These are phyloP conservation scores for Noctua janthe DNA, from an alignment of 2,888 invertebrate genomes.

Conservation along the genomic window DNA sequence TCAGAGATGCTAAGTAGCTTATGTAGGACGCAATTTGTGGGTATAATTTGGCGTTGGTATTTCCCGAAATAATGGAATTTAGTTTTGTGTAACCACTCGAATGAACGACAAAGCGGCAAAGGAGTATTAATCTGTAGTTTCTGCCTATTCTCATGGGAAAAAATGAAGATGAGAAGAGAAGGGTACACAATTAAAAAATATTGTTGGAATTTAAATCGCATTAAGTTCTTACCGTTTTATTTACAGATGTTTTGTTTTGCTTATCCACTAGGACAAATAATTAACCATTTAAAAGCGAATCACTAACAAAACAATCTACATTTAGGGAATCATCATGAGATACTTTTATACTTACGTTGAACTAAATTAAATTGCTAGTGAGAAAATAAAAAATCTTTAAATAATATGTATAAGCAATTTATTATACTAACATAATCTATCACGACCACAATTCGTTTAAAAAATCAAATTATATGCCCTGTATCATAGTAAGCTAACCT, in stretches of 20 bases:
- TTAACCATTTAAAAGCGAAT: constrained; percentile 25
- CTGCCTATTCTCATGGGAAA: not conserved
- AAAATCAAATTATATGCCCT: not conserved
- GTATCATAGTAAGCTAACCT: too few species aligned
- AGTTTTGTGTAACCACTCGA: not conserved
- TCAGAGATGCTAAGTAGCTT: constrained; percentile 11
- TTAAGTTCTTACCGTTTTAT: constrained; percentile 53
- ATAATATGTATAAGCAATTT: not conserved
- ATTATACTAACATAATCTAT: not conserved
- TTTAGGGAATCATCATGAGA: constrained; percentile 6
- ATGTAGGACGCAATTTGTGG: not conserved
- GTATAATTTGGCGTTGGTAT: not conserved
- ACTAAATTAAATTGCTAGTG: constrained; percentile 58
- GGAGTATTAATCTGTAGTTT: too few species aligned
- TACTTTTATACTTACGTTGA: constrained; percentile 46
- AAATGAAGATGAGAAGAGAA: accelerated
- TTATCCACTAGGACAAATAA: constrained; percentile 58
- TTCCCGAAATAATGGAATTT: not conserved
- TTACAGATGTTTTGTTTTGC: constrained; percentile 50
- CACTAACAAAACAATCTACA: not conserved
- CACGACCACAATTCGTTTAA: not conserved
- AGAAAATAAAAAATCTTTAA: constrained; percentile 31
- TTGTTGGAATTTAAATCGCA: not conserved
- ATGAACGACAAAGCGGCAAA: not conserved
- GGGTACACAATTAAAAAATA: not conserved